A percentile compares a stretch with the other conserved stretches of the same genome.
Evolutionary conservation across 2,797 vertebrate genomes (phyloP).

Genomic region (Esox lucius): DNA sequence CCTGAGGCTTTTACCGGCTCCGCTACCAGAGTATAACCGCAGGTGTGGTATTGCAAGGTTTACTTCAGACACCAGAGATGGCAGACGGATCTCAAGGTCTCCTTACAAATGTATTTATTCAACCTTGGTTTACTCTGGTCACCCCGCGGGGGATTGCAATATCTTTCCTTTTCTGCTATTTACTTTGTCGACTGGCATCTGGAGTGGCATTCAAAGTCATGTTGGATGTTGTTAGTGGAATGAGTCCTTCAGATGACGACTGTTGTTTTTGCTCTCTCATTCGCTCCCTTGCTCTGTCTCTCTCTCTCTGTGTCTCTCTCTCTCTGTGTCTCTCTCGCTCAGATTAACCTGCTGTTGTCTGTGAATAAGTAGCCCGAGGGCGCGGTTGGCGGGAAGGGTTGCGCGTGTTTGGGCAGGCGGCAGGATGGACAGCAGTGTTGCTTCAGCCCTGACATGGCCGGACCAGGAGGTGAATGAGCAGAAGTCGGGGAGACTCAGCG

Average conservation of each 20-base stretch:
- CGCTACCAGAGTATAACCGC: slow-evolving; percentile 30
- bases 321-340: slow-evolving; percentile 67
- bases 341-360: slow-evolving; percentile 92
- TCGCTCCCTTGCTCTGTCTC: not conserved
- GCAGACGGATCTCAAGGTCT: not conserved
- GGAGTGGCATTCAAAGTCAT: not conserved
- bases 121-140: not conserved
- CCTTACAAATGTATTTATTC: not conserved
- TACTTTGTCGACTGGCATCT: not conserved
- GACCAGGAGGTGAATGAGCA: slow-evolving; percentile 32
- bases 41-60: slow-evolving; percentile 42
- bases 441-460: slow-evolving; percentile 39
- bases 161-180: too few species aligned
- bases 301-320: too few species aligned
- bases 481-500: not conserved
- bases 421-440: slow-evolving; percentile 29
- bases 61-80: slow-evolving; percentile 43
- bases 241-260: slow-evolving; percentile 31
- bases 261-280: slow-evolving; percentile 14
- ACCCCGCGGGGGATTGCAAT: too few species aligned
- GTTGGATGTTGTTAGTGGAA: not conserved
- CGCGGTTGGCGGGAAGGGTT: slow-evolving; percentile 31
- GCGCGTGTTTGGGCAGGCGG: slow-evolving; percentile 31
- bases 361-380: slow-evolving; percentile 81
- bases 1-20: slow-evolving; percentile 6